Base-by-base conservation (phyloP, 2,797 vertebrate genomes). In the Sebastes hubbsi region DNA sequence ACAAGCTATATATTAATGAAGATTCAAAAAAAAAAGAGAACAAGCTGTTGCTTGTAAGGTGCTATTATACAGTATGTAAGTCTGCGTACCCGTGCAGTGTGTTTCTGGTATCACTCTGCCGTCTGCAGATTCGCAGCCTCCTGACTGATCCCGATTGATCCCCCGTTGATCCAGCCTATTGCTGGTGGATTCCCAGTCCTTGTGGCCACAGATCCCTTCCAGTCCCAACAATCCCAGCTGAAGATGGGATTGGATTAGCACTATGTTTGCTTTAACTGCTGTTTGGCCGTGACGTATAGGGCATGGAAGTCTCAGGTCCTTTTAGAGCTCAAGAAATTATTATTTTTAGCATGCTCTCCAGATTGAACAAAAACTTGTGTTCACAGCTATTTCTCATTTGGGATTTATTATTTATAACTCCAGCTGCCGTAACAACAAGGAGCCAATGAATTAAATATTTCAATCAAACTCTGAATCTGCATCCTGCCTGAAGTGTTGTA, bases 171-270 rank as follows among this genome's bases (percentile, higher is more conserved):
- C 80, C 63, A 30, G 24, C 60, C 65, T 86, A 34, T 81, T 75
- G 72, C 77, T 82, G 77, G 20, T 84, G 77, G 80, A 90, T 86
- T 82, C 78, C 69, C 68, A 25, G 68, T 74, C 67, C 62, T 75
- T 61, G 49, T 69, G 79, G 67, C 52, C 42, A 38, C 25, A 74
- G 67, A 83, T 87, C 81, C 76, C 75, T n/a, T 78, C 38, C n/a
- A 82, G 63, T 84, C 81, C 75, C 75, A 77, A 71, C 72, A 68
- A 80, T 80, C 30, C 77, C 49, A 80, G 80, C 73, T 72, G 75
- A 72, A 89, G 89, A 64, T 76, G 72, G 71, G 72, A 60, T 77
- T 64, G 76, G 87, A 90, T 92, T 87, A 91, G 80, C 29, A 70
- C 72, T 76, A 70, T 14, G 54, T 77, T 82, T 71, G 75, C 77